Evolutionary conservation across 2,113 vertebrate genomes (phyloP), one percentile per base, ranked within the genome.

Genomic region (Peromyscus leucopus): DNA sequence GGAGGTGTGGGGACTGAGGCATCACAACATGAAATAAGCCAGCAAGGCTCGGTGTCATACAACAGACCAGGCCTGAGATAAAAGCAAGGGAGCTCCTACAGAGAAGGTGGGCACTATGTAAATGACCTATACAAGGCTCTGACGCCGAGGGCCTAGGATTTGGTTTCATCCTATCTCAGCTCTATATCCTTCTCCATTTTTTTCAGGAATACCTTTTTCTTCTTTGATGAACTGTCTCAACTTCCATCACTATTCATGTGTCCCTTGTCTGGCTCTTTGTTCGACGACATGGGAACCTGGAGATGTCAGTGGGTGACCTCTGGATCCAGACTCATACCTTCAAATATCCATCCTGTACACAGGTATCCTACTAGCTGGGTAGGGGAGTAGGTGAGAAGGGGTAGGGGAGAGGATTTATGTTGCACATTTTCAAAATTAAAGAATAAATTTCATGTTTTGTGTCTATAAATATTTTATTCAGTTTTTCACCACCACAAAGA

Each of bases 401-500:
- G 8, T 42, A 55, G n/a, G 59, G 87, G 11, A 83, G 42, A 36
- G 9, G 28, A 31, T 2, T 91, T 72, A 33, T 26, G 33, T 65
- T 83, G 65, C 1, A 31, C 2, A 6, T 72, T 88, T 88, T 22
- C 39, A 67, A 59, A 84, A 7, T n/a, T 74, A 93, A 92, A 90
- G 2, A 95, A 51, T 24, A 57, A 2, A 2, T 83, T 90, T 95
- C 79, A 63, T 71, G 17, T 63, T 76, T 93, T 13, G 79, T 93
- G 51, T 57, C 71, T n/a, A 57, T 57, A 90, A 57, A 26, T 59
- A 6, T 82, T 97, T 89, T 84, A 71, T 78, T 82, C 1, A 63
- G n/a, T 10, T 78, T 92, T 97, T 67, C 21, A 95, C 93, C 97
- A 57, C 75, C 31, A 94, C 46, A 63, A 85, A 59, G 5, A 95